These are phyloP conservation scores for Fulica atra DNA, from an alignment of 2,113 vertebrate species.

Conservation along the genomic window DNA sequence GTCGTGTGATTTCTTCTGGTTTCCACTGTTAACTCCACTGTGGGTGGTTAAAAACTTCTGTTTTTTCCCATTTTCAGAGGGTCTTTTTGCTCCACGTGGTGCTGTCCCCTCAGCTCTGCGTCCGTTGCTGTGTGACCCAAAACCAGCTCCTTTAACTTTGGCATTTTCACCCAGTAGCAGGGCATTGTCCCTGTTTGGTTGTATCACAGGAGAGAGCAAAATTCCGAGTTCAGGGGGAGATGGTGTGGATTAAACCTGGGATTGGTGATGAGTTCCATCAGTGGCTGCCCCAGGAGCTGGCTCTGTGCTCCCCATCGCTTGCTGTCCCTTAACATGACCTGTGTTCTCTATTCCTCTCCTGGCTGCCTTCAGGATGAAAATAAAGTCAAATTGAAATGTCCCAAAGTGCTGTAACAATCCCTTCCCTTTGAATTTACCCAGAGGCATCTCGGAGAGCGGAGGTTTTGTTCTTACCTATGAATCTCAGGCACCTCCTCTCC, in stretches of 20 bases:
- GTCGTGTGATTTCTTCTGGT: not conserved
- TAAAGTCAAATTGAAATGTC: not conserved
- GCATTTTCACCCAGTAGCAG: not conserved
- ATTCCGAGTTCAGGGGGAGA: not conserved
- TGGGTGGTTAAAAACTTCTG: not conserved
- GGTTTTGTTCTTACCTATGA: not conserved
- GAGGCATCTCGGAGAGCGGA: fast-evolving
- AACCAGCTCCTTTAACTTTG: fast-evolving
- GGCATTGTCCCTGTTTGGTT: fast-evolving
- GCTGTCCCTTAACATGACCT: fast-evolving
- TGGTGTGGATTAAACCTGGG: not conserved
- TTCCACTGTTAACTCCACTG: fast-evolving
- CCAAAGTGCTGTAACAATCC: not conserved
- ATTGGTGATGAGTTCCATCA: fast-evolving
- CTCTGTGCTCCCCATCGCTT: fast-evolving
- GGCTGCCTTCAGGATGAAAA: not conserved
- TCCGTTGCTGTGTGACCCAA: not conserved
- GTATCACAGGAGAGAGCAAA: fast-evolving
- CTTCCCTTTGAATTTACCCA: not conserved
- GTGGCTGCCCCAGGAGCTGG: not conserved
- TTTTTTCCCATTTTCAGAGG: not conserved
- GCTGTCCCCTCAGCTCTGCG: not conserved
- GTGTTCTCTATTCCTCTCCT: not conserved
- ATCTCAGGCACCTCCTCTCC: conserved; percentile 8
- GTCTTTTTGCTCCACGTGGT: fast-evolving